These are phyloP conservation scores for Blomia tropicalis DNA, from an alignment of 2,888 invertebrate species.

Conservation along the genomic window DNA sequence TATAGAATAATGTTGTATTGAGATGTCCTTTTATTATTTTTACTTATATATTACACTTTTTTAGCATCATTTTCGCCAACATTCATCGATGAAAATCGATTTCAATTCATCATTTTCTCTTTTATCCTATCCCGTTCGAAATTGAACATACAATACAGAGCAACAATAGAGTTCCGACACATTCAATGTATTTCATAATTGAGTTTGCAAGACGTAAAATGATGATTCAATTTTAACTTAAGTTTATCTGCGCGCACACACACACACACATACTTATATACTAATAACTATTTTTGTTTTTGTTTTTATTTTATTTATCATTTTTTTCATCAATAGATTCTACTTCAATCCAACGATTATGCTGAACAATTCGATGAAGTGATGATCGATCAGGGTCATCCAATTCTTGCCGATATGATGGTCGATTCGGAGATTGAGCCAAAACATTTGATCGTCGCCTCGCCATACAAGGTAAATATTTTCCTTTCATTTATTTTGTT, in stretches of 20 bases:
- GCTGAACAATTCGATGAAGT: slow-evolving; percentile 74
- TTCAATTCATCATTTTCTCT: neutral
- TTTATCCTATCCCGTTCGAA: neutral
- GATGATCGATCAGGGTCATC: slow-evolving; percentile 53
- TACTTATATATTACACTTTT: too few relatives aligned
- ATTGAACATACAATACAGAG: too few relatives aligned
- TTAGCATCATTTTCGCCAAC: too few relatives aligned
- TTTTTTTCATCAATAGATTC: slow-evolving; percentile 41
- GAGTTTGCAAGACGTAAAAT: too few relatives aligned
- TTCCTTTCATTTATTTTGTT: neutral
- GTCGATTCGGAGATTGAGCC: slow-evolving; percentile 54
- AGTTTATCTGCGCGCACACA: too few relatives aligned
- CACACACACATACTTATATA: too few relatives aligned
- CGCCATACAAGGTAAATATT: slow-evolving; percentile 48
- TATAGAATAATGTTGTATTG: too few relatives aligned
- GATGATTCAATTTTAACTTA: too few relatives aligned
- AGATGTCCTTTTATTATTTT: too few relatives aligned
- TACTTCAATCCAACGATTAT: slow-evolving; percentile 48
- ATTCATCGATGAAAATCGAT: neutral
- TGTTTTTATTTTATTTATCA: slow-evolving; percentile 15
- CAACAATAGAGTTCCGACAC: too few relatives aligned
- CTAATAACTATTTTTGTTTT: neutral
- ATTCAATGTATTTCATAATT: too few relatives aligned
- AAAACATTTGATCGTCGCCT: slow-evolving; percentile 68
- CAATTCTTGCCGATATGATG: slow-evolving; percentile 69